Conservation (phyloP, 2,797 vertebrate genomes). For the Lycodopsis pacificus region DNA sequence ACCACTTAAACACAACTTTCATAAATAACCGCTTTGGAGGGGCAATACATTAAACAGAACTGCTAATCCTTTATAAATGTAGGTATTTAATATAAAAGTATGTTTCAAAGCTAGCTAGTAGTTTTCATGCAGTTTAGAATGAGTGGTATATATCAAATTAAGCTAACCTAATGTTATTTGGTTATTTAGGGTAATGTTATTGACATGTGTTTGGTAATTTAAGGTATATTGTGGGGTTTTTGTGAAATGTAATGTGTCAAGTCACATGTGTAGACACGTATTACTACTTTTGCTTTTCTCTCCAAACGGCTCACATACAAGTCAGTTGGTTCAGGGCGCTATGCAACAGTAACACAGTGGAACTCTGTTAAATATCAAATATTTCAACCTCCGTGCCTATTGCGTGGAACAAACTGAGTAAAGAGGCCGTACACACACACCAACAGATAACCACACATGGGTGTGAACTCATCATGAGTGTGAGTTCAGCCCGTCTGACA, state of each 20-base stretch:
- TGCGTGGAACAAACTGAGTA: constrained; percentile 36
- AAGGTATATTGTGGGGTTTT: background rate
- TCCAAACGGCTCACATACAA: background rate
- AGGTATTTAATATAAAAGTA: background rate
- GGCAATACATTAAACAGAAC: background rate
- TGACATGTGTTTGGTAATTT: background rate
- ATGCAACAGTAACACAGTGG: background rate
- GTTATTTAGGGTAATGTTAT: background rate
- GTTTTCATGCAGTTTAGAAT: background rate
- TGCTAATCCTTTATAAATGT: background rate
- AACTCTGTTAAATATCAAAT: constrained; percentile 32
- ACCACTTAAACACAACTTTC: too few relatives aligned
- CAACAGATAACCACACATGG: constrained; percentile 38
- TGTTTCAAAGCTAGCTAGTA: background rate
- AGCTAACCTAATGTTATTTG: background rate
- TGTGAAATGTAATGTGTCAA: background rate
- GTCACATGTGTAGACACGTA: background rate
- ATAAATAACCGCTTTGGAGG: background rate
- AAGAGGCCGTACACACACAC: constrained; percentile 37
- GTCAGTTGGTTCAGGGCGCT: background rate
- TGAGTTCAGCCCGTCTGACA: constrained; percentile 56
- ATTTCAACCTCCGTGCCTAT: constrained; percentile 34
- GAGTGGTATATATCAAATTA: background rate
- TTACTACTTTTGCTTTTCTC: background rate
- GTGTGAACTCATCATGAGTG: constrained; percentile 69